Conservation (phyloP, 2,888 invertebrate species). For the Fragum whitleyi region DNA sequence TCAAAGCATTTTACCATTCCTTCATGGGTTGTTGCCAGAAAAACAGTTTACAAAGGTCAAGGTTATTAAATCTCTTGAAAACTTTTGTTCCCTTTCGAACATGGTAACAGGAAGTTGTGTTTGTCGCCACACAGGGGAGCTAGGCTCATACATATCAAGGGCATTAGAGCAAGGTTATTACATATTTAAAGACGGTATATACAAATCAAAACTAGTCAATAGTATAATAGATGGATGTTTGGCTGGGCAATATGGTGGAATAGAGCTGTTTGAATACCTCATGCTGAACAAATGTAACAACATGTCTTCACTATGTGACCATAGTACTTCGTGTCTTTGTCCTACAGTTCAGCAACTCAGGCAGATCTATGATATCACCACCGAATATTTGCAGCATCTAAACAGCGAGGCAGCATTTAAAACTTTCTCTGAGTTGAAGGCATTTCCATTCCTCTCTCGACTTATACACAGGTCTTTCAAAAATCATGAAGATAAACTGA, state of each 20-base stretch:
- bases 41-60: constrained; percentile 65
- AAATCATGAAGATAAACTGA: constrained; percentile 10
- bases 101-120: constrained; percentile 31
- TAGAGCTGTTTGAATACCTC: constrained; percentile 38
- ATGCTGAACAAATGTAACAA: constrained; percentile 47
- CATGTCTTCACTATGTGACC: not conserved
- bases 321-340: constrained; percentile 23
- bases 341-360: constrained; percentile 12
- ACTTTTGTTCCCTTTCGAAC: constrained; percentile 55
- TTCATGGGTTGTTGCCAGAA: constrained; percentile 70
- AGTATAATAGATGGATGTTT: constrained; percentile 25
- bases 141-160: constrained; percentile 33
- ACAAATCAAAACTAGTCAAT: constrained; percentile 23
- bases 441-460: constrained; percentile 56
- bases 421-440: constrained; percentile 42
- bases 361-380: constrained; percentile 26
- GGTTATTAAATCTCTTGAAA: constrained; percentile 58
- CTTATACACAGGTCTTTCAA: constrained; percentile 25
- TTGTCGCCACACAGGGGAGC: constrained; percentile 38
- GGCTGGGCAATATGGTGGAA: constrained; percentile 3
- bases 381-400: constrained; percentile 27
- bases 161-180: constrained; percentile 45
- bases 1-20: constrained; percentile 65
- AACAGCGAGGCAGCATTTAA: constrained; percentile 44
- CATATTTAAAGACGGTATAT: constrained; percentile 51